Percentiles rank a stretch among this genome's conserved stretches.
Conservation (phyloP, 2,888 invertebrate genomes). For the Parnassius smintheus region DNA sequence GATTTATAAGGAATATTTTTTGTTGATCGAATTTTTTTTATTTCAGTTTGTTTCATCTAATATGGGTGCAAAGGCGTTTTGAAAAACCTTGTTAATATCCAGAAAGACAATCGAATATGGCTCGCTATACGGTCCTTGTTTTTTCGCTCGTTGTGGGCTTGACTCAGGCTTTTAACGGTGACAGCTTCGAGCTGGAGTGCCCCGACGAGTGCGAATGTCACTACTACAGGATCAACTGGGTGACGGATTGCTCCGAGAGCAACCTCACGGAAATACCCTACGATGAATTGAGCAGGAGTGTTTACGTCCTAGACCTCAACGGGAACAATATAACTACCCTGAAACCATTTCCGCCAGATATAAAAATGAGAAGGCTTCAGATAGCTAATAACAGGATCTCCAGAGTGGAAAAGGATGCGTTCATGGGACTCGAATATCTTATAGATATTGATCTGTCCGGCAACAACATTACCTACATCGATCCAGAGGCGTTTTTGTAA, state of each 20-base stretch:
- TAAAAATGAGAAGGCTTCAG: conserved; percentile 85
- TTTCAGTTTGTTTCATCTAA: conserved; percentile 31
- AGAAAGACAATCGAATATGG: conserved; percentile 45
- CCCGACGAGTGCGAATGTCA: conserved; percentile 89
- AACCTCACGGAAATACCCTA: conserved; percentile 86
- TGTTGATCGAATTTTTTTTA: neutral
- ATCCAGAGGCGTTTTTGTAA: conserved; percentile 85
- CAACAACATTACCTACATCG: conserved; percentile 83
- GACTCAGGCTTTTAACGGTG: conserved; percentile 78
- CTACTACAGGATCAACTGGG: conserved; percentile 89
- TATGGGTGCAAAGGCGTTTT: conserved; percentile 39
- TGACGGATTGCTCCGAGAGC: conserved; percentile 88
- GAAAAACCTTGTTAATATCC: conserved; percentile 27
- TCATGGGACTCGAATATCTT: conserved; percentile 84
- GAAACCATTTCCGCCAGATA: conserved; percentile 83
- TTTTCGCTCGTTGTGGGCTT: conserved; percentile 49
- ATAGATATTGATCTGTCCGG: conserved; percentile 86
- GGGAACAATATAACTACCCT: conserved; percentile 84
- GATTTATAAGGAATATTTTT: no score
- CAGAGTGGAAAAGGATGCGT: conserved; percentile 81
- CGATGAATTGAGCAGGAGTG: conserved; percentile 85
- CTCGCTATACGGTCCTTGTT: conserved; percentile 46
- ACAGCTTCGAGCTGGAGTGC: conserved; percentile 84
- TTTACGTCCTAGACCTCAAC: conserved; percentile 86
- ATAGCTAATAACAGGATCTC: conserved; percentile 85